Percentiles rank a stretch among this genome's conserved stretches.
These are phyloP conservation scores for Capreolus pygargus DNA, from an alignment of 2,113 vertebrate genomes.

Conservation along the genomic window DNA sequence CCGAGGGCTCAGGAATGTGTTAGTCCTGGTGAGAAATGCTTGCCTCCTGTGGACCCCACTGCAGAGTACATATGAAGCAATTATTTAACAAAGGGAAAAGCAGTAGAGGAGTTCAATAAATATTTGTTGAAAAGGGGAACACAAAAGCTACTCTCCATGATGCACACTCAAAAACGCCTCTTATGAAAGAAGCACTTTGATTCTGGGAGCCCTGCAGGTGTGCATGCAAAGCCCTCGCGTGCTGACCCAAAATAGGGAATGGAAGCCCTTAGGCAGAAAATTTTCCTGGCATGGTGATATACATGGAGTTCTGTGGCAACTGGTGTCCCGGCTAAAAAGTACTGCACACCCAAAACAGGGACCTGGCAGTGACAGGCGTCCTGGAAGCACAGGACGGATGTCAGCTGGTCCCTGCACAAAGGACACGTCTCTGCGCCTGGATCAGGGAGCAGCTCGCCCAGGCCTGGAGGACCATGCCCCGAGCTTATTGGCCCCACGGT, in stretches of 20 bases:
- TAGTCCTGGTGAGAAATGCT: conserved; percentile 22
- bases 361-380: background rate
- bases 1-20: background rate
- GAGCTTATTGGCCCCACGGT: background rate
- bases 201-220: background rate
- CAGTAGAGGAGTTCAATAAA: conserved; percentile 48
- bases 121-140: conserved; percentile 53
- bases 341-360: background rate
- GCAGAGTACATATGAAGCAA: conserved; percentile 39
- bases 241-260: background rate
- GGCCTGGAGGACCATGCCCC: background rate
- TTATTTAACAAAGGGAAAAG: conserved; percentile 40
- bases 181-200: background rate
- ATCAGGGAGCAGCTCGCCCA: background rate
- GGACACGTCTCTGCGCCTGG: background rate
- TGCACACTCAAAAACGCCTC: background rate
- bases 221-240: background rate
- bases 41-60: background rate
- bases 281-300: background rate
- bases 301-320: background rate
- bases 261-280: background rate
- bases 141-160: background rate
- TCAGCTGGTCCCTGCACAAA: background rate
- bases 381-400: background rate
- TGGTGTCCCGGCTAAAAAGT: background rate